These are phyloP conservation scores for Argyresthia goedartella DNA, from an alignment of 2,888 invertebrate genomes.

Conservation along the genomic window DNA sequence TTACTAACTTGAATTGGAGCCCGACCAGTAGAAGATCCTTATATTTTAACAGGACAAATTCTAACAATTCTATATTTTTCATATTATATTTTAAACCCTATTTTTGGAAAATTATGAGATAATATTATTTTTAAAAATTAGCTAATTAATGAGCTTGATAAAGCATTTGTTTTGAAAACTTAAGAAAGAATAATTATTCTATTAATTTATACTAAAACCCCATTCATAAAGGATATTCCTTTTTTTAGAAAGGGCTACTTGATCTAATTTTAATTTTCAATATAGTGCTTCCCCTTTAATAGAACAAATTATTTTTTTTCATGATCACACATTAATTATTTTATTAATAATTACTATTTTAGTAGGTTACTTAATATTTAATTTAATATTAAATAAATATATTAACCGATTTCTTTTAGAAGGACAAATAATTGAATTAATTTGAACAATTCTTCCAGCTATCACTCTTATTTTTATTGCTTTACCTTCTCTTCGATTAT, in stretches of 20 bases:
- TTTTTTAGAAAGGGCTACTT: slow-evolving; percentile 75
- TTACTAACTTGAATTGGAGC: slow-evolving; percentile 81
- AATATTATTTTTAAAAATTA: slow-evolving; percentile 46
- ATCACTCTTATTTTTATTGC: slow-evolving; percentile 75
- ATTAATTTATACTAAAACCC: slow-evolving; percentile 73
- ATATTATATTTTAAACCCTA: slow-evolving; percentile 67
- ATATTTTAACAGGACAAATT: slow-evolving; percentile 72
- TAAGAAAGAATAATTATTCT: slow-evolving; percentile 72
- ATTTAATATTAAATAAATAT: slow-evolving; percentile 68
- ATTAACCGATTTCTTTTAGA: slow-evolving; percentile 70
- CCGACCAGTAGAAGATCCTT: slow-evolving; percentile 77
- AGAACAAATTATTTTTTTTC: slow-evolving; percentile 76
- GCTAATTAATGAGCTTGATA: slow-evolving; percentile 73
- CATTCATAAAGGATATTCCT: slow-evolving; percentile 73
- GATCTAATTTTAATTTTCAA: slow-evolving; percentile 71
- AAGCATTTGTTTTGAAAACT: slow-evolving; percentile 80
- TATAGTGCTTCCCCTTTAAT: slow-evolving; percentile 74
- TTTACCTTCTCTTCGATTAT: slow-evolving; percentile 69
- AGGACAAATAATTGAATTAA: slow-evolving; percentile 73
- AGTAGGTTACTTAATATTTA: slow-evolving; percentile 69
- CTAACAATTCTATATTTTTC: slow-evolving; percentile 71
- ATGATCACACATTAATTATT: slow-evolving; percentile 73
- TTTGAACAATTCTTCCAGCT: slow-evolving; percentile 74
- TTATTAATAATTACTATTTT: slow-evolving; percentile 72
- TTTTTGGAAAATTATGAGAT: slow-evolving; percentile 68